phyloP scores from a whole-genome alignment of 1,140 invertebrate genomes.

The Drosophila cardini region DNA sequence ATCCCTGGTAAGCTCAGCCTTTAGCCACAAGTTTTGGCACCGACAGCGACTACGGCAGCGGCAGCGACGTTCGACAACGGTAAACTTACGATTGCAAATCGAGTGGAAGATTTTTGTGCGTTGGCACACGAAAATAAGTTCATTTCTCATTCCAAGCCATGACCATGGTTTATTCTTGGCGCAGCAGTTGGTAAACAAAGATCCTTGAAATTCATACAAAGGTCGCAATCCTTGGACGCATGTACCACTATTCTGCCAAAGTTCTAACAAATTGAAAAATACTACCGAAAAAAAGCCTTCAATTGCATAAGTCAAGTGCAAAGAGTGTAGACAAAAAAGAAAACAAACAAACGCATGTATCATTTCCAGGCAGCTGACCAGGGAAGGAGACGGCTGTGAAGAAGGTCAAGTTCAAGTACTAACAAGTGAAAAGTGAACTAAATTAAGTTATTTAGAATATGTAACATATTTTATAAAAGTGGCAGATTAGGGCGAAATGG shows the following conservation, averaged over 20 bases:
- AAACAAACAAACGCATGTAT: conserved; percentile 5
- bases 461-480: too few species aligned
- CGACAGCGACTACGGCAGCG: not conserved
- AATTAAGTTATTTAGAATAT: too few species aligned
- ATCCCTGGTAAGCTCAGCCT: conserved; percentile 31
- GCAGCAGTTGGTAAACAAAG: conserved; percentile 55
- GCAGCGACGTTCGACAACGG: conserved; percentile 20
- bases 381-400: not conserved
- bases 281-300: not conserved
- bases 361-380: conserved; percentile 1
- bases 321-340: too few species aligned
- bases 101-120: conserved; percentile 77
- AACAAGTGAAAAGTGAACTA: not conserved
- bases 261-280: conserved; percentile 28
- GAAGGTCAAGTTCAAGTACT: conserved; percentile 1
- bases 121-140: conserved; percentile 73
- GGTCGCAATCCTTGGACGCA: conserved; percentile 59
- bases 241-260: conserved; percentile 40
- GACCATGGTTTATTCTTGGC: conserved; percentile 66
- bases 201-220: conserved; percentile 73
- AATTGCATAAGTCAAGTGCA: conserved; percentile 25
- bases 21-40: conserved; percentile 49
- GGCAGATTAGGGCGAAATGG: too few species aligned
- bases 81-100: conserved; percentile 64
- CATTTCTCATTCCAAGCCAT: conserved; percentile 13